Evolutionary conservation across 2,113 vertebrate genomes (phyloP).

Genomic region (Oceanodroma tethys): DNA sequence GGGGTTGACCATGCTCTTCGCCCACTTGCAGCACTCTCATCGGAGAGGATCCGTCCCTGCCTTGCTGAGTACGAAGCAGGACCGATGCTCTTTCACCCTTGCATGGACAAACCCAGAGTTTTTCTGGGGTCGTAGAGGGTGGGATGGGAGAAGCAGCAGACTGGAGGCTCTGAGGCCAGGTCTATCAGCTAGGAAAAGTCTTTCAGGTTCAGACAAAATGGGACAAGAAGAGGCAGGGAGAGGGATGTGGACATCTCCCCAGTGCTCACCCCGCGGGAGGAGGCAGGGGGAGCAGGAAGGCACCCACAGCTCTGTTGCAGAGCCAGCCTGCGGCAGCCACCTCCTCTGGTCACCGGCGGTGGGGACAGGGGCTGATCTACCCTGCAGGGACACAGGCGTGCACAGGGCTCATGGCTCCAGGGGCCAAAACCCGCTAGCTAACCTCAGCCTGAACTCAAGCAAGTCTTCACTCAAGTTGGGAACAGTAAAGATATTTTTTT

Average conservation of each 20-base stretch:
- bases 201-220: not conserved
- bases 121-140: not conserved
- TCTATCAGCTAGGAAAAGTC: not conserved
- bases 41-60: not conserved
- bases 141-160: not conserved
- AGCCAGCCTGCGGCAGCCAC: not conserved
- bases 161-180: not conserved
- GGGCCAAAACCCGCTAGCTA: not conserved
- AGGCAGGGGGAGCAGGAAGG: not conserved
- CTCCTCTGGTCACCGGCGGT: fast-evolving
- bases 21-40: not conserved
- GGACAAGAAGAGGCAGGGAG: not conserved
- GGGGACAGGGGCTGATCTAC: not conserved
- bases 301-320: fast-evolving
- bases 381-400: fast-evolving
- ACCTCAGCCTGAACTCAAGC: not conserved
- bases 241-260: not conserved
- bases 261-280: not conserved
- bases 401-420: fast-evolving
- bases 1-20: not conserved
- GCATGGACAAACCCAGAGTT: fast-evolving
- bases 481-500: not conserved
- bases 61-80: not conserved
- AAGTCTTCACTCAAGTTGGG: not conserved
- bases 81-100: not conserved